Base-by-base conservation (phyloP, 2,888 invertebrate species). In the Apodemia duryi region DNA sequence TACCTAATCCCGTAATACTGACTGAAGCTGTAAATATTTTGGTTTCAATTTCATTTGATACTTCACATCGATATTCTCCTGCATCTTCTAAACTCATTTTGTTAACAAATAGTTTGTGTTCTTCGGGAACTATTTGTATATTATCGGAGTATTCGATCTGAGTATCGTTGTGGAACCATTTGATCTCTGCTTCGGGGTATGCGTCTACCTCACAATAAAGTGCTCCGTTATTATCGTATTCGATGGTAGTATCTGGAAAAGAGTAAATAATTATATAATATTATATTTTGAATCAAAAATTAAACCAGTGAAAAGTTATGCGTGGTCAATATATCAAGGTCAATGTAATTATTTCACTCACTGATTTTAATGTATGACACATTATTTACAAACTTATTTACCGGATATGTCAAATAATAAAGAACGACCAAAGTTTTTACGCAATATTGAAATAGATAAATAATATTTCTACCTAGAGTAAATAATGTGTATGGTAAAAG, bases 1-100 rank as follows among this genome's bases (percentile, higher is more conserved):
- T 75, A 88, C 90, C 89, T 67, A 91, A 70, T 41, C 88, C 90
- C 49, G 84, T 79, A 52, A 91, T 82, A 38, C 68, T 69, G 2
- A 89, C 75, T 0, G 61, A 38, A 6, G 84, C 85, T 0, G 60
- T 67, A 67, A 76, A 78, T 0, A 61, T 70, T 67, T 74, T 72
- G 0, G 41, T 70, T 63, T 82, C 75, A 0, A 75, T 73, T 10
- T 71, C 77, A 64, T 89, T 89, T 0, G 64, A 70, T 0, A 79
- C 74, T 69, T 79, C 75, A 67, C 90, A 91, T 61, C 70, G 80
- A 61, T 87, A 91, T 4, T 73, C 71, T 0, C 89, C 90, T 0
- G 77, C 70, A n/a, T 82, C 75, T 6, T 81, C 74, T 10, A 85
- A 62, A 7, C 71, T 74, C 85, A 90, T 86, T 9, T 81, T 79